Evolutionary conservation across 2,888 invertebrate species (phyloP), one percentile per base, ranked within the genome.

Genomic region (Harpalus rufipes): DNA sequence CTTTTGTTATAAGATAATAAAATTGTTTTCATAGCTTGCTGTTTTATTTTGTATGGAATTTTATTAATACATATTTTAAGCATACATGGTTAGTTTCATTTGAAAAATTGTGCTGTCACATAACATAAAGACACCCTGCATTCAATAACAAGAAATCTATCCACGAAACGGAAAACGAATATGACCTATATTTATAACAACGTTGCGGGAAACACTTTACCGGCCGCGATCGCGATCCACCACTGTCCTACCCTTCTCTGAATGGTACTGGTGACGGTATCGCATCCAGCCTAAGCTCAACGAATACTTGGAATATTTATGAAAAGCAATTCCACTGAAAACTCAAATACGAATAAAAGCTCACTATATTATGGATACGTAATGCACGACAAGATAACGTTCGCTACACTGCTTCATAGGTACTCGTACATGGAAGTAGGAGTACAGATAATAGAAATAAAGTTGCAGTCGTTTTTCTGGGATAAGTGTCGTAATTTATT

Each of bases 141-240:
- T 21, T 3, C 21, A 21, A 21, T 21, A 21, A 1, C 72, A 44
- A 72, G 72, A 72, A 72, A 72, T 72, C 44, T 18, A 72, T 72
- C 8, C 32, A 25, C 7, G 39, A 63, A 32, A 65, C 72, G 44
- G 72, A 18, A 68, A 72, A 44, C 41, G 72, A n/a, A 72, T 72
- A 72, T 72, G 72, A 72, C 72, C 72, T 44, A 72, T 72, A 72
- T 72, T 72, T 72, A 72, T 14, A 41, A 72, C 44, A 41, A 72
- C 44, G 39, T 68, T 39, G 68, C 39, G n/a, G 68, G 14, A 39
- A 72, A 8, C 0, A 41, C 18, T 44, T 72, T 12, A 6, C 44
- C 44, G 32, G 4, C 5, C 32, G 5, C 32, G 32, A 32, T 32
- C 32, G n/a, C 63, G 7, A 21, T 63, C 25, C 21, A 63, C 6